A percentile compares a stretch with the other conserved stretches of the same genome.
Evolutionary conservation across 2,113 vertebrate genomes (phyloP).

Genomic region (Ochotona curzoniae): DNA sequence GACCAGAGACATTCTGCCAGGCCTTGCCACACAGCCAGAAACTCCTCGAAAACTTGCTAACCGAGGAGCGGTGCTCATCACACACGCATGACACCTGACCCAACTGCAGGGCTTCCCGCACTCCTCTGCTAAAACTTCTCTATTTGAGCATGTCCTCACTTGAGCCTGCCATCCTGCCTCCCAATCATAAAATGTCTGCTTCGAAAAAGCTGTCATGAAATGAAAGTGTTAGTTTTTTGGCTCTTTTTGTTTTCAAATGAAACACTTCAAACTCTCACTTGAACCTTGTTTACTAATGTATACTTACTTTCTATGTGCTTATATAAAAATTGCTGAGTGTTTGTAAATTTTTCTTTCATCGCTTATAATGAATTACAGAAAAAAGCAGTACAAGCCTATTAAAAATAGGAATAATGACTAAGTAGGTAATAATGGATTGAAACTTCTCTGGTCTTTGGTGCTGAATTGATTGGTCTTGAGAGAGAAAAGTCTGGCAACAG

Average conservation of each 20-base stretch:
- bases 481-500: background rate
- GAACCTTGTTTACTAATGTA: background rate
- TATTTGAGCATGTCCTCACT: too few relatives aligned
- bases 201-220: too few relatives aligned
- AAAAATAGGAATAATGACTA: rapidly evolving
- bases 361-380: background rate
- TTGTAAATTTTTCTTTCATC: background rate
- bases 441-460: background rate
- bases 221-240: too few relatives aligned
- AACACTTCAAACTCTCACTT: background rate
- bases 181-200: too few relatives aligned
- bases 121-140: too few relatives aligned
- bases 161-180: background rate
- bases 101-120: too few relatives aligned
- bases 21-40: too few relatives aligned
- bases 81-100: too few relatives aligned
- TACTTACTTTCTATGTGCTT: background rate
- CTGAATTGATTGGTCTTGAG: background rate
- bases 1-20: too few relatives aligned
- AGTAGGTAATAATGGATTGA: background rate
- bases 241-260: background rate
- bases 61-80: too few relatives aligned
- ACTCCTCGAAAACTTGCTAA: too few relatives aligned
- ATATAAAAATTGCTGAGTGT: background rate
- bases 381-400: background rate